Base-by-base conservation (phyloP, 2,888 invertebrate species). In the Stenchaetothrips biformis region DNA sequence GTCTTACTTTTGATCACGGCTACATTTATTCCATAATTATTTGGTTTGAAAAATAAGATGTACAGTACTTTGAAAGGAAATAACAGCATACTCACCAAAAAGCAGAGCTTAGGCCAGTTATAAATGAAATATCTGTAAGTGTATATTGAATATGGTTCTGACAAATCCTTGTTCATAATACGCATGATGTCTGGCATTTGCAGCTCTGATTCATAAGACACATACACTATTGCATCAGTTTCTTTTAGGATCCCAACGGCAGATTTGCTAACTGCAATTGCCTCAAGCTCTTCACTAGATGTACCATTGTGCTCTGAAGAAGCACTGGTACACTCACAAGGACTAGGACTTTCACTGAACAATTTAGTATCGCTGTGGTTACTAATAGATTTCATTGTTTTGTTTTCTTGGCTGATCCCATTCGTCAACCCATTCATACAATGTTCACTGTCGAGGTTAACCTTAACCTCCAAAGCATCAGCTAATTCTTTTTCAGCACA, bases 41-140 rank as follows among this genome's bases (percentile, higher is more conserved):
- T 13, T 13, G 18, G 53, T 77, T n/a, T 47, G n/a, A 27, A 77
- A 78, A 78, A 21, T 67, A 0, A 78, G 27, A 27, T 27, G 18
- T 0, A 77, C 18, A 18, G n/a, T 18, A 13, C 77, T 48, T 48
- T 53, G 48, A 77, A 80, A 77, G 21, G 11, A 37, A 6, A 59
- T 16, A 37, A 80, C 48, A 80, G 48, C 9, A 67, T 83, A 88
- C 92, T 89, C 88, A 94, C 94, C 90, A 99, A 89, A 89, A 97
- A 98, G 89, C 99, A 99, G 84, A 99, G 90, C 88, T 98, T 96
- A 87, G 99, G 99, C 99, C 99, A 99, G 88, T 99, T 99, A 88
- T 99, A 98, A 87, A 99, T 98, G 90, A 99, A 99, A 90, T 99
- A 99, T 89, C 99, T 93, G 90, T 99, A 99, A 49, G 99, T 99